phyloP scores from a whole-genome alignment of 2,113 vertebrate species.

The Mirounga angustirostris region DNA sequence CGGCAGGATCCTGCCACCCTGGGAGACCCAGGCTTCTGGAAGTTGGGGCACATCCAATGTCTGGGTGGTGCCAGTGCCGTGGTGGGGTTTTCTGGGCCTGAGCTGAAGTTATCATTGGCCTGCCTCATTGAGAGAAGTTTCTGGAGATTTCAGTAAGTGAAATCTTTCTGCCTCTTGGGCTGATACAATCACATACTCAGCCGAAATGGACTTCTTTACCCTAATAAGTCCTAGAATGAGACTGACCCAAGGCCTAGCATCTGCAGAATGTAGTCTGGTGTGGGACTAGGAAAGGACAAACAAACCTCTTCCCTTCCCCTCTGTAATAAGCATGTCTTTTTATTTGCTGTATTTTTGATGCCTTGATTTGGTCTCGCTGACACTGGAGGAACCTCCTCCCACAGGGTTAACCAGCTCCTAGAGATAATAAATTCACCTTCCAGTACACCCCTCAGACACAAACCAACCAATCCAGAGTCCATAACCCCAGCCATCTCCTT shows the following conservation, averaged over 20 bases:
- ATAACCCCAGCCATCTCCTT: background rate
- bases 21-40: background rate
- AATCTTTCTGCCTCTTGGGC: background rate
- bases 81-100: background rate
- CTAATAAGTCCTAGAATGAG: background rate
- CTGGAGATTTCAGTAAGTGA: background rate
- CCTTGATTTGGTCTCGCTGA: background rate
- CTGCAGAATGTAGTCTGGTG: background rate
- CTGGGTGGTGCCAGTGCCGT: background rate
- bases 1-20: background rate
- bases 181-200: background rate
- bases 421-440: background rate
- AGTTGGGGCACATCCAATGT: background rate
- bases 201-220: background rate
- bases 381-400: background rate
- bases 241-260: background rate
- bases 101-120: background rate
- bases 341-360: background rate
- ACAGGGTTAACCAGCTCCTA: background rate
- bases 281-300: background rate
- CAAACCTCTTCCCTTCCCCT: background rate
- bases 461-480: background rate
- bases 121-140: background rate
- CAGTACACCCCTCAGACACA: background rate
- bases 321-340: background rate